These are phyloP conservation scores for Drosophila punjabiensis DNA, from an alignment of 1,140 invertebrate species.

Conservation along the genomic window DNA sequence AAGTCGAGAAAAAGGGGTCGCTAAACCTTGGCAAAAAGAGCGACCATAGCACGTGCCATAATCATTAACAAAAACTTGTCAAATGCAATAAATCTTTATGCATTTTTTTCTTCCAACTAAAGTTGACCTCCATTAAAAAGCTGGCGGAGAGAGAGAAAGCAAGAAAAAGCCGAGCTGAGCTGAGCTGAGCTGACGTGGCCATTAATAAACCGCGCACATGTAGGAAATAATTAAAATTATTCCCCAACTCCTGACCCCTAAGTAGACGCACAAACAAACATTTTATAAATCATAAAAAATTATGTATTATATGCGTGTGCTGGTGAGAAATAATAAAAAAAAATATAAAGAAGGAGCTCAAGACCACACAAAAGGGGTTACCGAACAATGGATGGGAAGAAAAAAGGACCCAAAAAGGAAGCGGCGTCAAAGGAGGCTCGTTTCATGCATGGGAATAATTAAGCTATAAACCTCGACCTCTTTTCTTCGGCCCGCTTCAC, in stretches of 20 bases:
- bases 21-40: constrained; percentile 46
- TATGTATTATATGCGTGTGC: constrained; percentile 75
- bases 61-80: constrained; percentile 57
- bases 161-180: constrained; percentile 22
- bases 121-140: constrained; percentile 57
- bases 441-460: constrained; percentile 82
- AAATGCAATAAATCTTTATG: constrained; percentile 61
- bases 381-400: constrained; percentile 32
- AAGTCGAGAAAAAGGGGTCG: constrained; percentile 26
- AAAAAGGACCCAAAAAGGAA: constrained; percentile 27
- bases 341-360: constrained; percentile 14
- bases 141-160: background rate
- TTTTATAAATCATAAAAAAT: constrained; percentile 83
- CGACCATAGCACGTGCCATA: constrained; percentile 54
- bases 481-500: constrained; percentile 54
- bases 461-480: constrained; percentile 83
- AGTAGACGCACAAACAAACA: constrained; percentile 26
- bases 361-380: constrained; percentile 23
- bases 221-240: constrained; percentile 77
- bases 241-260: background rate
- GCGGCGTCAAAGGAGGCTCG: constrained; percentile 41
- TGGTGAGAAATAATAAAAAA: constrained; percentile 24
- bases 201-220: constrained; percentile 74
- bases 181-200: constrained; percentile 54
- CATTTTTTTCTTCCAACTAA: constrained; percentile 46